phyloP scores from a whole-genome alignment of 2,888 invertebrate genomes.

The Timema cristinae region DNA sequence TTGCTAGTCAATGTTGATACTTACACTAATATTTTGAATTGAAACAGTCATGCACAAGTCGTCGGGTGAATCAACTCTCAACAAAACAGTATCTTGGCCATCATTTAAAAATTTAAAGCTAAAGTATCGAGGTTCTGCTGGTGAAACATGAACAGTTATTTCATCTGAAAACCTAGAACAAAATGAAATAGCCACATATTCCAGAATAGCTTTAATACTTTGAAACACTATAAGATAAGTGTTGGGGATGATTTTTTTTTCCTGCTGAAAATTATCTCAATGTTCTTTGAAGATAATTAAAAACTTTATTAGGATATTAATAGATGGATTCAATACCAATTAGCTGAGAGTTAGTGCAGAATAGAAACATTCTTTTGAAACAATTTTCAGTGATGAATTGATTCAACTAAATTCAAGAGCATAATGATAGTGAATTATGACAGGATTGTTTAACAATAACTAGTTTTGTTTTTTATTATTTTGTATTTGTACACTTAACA shows the following conservation, averaged over 20 bases:
- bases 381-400: too few species aligned
- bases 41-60: conserved; percentile 73
- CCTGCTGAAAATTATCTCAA: background rate
- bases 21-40: conserved; percentile 69
- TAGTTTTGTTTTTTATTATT: too few species aligned
- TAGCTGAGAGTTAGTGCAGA: too few species aligned
- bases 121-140: conserved; percentile 59
- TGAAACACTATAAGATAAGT: background rate
- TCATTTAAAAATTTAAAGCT: conserved; percentile 52
- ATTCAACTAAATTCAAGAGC: too few species aligned
- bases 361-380: too few species aligned
- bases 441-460: too few species aligned
- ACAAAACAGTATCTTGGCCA: conserved; percentile 51
- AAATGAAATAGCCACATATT: background rate
- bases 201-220: background rate
- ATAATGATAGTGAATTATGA: too few species aligned
- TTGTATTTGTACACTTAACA: too few species aligned
- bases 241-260: background rate
- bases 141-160: conserved; percentile 43
- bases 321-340: too few species aligned
- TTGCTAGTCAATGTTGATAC: conserved; percentile 34
- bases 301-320: too few species aligned
- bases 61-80: conserved; percentile 61
- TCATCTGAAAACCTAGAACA: conserved; percentile 36
- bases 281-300: too few species aligned